Base-by-base conservation (phyloP, 2,113 vertebrate genomes). In the Otus sunia region DNA sequence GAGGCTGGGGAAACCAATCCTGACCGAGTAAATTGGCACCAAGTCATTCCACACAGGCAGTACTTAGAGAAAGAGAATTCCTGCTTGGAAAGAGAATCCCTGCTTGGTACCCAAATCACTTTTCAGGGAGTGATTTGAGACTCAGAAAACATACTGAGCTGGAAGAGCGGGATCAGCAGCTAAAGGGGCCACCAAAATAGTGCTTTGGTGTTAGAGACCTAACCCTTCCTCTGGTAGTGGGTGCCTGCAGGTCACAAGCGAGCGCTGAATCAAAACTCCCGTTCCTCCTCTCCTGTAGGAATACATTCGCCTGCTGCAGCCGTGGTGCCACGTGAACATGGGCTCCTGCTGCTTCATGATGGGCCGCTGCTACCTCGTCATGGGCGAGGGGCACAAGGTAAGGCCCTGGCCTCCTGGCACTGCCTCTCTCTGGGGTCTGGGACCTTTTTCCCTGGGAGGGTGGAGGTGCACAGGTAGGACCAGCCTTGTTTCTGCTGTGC, bases 381-480 rank as follows among this genome's bases (percentile, higher is more conserved):
- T 98, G 16, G 99, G 99, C 21, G 99, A 99, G 92, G 99, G 99
- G 3, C 98, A 99, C 75, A 99, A 99, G 99, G 99, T 99, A 91
- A 98, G 79, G 15, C 22, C 8, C 34, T 60, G 2, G 1, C 21
- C 47, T 72, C 7, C 22, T 79, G 5, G 15, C 1, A 2, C 37
- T 76, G 77, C 52, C 5, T 29, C 25, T 32, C 39, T 27, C 6
- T 4, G 10, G 8, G 10, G 6, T 39, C 27, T 53, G 67, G 25
- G 15, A 12, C 15, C 18, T 45, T 36, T 29, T 47, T 10, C 22
- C 9, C 34, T 29, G 36, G n/a, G 47, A 66, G 26, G 41, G 53
- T 19, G 18, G 22, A 60, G 8, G 14, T 12, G n/a, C 25, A 5
- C 12, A 15, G 23, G 45, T 15, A 55, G 58, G 18, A 9, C 12